phyloP scores from a whole-genome alignment of 1,140 invertebrate genomes.

The Drosophila fuyamai region DNA sequence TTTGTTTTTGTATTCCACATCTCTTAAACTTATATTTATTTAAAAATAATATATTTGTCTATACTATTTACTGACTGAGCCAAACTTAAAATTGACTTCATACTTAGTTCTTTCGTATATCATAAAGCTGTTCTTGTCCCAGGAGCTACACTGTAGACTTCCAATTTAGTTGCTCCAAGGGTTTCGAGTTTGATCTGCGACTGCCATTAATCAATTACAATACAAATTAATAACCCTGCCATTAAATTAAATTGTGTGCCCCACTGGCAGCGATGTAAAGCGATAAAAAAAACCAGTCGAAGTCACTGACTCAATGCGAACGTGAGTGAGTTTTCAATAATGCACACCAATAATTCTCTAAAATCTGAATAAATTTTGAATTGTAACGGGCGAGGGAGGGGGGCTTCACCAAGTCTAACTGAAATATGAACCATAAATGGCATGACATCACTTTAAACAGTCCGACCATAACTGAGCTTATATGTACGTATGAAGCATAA shows the following conservation, averaged over 20 bases:
- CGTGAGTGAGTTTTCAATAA: conserved; percentile 70
- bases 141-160: background rate
- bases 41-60: too few relatives aligned
- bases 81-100: too few relatives aligned
- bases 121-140: background rate
- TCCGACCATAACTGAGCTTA: conserved; percentile 69
- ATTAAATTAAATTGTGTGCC: conserved; percentile 39
- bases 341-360: conserved; percentile 34
- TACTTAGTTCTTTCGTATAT: background rate
- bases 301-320: conserved; percentile 55
- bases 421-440: conserved; percentile 81
- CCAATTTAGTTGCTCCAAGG: conserved; percentile 6
- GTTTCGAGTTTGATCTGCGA: conserved; percentile 1
- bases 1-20: too few relatives aligned
- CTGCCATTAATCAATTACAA: conserved; percentile 42
- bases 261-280: conserved; percentile 29
- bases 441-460: conserved; percentile 76
- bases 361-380: conserved; percentile 44
- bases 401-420: conserved; percentile 69
- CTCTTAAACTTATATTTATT: too few relatives aligned
- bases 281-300: conserved; percentile 31
- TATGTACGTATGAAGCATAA: conserved; percentile 37
- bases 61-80: too few relatives aligned
- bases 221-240: conserved; percentile 32
- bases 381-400: conserved; percentile 24